Evolutionary conservation across 2,888 invertebrate species (phyloP).

Genomic region (Orthonevra nobilis): DNA sequence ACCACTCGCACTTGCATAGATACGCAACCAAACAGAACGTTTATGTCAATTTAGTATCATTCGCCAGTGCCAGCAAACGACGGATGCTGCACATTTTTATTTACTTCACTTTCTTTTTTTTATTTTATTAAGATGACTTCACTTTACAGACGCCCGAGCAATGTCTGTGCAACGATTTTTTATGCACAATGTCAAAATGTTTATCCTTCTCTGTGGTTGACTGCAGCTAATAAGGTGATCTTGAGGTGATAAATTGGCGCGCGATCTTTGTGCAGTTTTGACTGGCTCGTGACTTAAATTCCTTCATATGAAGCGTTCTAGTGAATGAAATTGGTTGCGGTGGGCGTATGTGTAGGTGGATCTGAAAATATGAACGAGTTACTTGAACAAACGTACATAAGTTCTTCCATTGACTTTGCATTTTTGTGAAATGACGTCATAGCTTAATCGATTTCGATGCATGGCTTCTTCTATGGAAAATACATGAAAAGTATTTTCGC

Average conservation of each 20-base stretch:
- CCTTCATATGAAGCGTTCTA: background rate
- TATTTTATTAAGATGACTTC: conserved; percentile 56
- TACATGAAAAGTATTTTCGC: too few relatives aligned
- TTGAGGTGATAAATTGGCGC: conserved; percentile 50
- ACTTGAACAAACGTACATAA: too few relatives aligned
- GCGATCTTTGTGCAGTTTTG: conserved; percentile 15
- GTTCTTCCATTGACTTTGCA: too few relatives aligned
- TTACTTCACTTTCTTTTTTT: conserved; percentile 23
- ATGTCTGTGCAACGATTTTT: conserved; percentile 4
- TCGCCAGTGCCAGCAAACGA: conserved; percentile 24
- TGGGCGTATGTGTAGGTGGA: background rate
- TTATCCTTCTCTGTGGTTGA: conserved; percentile 6
- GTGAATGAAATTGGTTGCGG: background rate
- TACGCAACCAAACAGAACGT: conserved; percentile 53
- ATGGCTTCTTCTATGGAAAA: too few relatives aligned
- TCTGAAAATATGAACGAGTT: background rate
- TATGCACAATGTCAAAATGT: conserved; percentile 22
- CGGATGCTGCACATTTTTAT: conserved; percentile 67
- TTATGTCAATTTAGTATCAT: conserved; percentile 61
- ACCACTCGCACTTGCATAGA: conserved; percentile 10
- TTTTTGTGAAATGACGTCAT: too few relatives aligned
- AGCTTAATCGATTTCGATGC: too few relatives aligned
- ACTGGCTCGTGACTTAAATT: background rate
- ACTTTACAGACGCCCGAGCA: conserved; percentile 31
- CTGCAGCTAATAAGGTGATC: conserved; percentile 33